Evolutionary conservation across 2,888 invertebrate genomes (phyloP).

Genomic region (Crocallis elinguaria): DNA sequence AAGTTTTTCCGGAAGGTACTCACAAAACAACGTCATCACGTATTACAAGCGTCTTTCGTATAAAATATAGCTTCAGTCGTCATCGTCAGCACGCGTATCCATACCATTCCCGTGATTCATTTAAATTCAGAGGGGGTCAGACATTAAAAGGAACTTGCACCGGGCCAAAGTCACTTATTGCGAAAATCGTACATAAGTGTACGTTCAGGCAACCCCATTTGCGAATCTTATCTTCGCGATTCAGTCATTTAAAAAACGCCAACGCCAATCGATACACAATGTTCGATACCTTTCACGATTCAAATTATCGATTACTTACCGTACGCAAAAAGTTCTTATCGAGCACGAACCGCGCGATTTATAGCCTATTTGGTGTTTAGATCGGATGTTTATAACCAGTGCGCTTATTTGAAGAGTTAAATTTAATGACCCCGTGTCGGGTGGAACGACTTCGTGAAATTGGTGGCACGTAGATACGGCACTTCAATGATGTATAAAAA

Average conservation of each 20-base stretch:
- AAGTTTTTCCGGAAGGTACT: too few relatives aligned
- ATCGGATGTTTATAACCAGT: constrained; percentile 7
- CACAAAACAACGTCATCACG: too few relatives aligned
- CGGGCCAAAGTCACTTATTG: too few relatives aligned
- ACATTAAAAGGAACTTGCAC: too few relatives aligned
- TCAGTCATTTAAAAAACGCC: constrained; percentile 15
- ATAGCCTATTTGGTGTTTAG: constrained; percentile 14
- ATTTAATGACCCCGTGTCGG: constrained; percentile 9
- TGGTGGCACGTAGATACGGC: neutral
- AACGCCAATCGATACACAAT: constrained; percentile 7
- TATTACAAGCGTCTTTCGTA: too few relatives aligned
- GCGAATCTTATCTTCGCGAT: neutral
- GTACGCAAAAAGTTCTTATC: constrained; percentile 10
- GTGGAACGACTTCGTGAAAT: constrained; percentile 10
- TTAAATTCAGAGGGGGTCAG: too few relatives aligned
- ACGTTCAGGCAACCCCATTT: neutral
- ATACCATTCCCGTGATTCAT: too few relatives aligned
- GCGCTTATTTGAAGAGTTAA: constrained; percentile 5
- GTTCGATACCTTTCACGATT: constrained; percentile 9
- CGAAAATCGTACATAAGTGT: too few relatives aligned
- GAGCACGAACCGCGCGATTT: constrained; percentile 9
- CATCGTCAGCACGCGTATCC: too few relatives aligned
- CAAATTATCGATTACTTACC: neutral
- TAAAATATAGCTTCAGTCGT: too few relatives aligned
- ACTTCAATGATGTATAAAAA: too few relatives aligned